phyloP scores from a whole-genome alignment of 1,140 invertebrate genomes.

The Nephila pilipes region DNA sequence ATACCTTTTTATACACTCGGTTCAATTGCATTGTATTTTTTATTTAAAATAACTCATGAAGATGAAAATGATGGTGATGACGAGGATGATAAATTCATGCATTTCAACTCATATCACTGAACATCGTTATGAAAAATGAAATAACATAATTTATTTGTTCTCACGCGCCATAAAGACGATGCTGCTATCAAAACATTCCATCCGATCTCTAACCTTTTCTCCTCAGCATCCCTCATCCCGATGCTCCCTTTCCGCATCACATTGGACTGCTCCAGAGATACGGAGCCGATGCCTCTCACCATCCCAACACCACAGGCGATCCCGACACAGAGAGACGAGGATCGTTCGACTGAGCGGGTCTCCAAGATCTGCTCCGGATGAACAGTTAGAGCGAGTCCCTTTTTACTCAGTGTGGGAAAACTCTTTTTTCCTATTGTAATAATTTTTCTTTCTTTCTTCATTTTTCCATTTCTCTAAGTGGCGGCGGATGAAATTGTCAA shows the following conservation, averaged over 20 bases:
- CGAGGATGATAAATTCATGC: background rate
- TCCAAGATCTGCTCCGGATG: background rate
- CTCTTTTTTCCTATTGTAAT: background rate
- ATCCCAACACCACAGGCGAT: constrained; percentile 45
- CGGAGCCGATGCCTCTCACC: constrained; percentile 26
- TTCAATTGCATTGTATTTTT: too few species aligned
- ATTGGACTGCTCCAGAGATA: constrained; percentile 39
- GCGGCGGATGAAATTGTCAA: background rate
- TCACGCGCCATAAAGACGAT: constrained; percentile 21
- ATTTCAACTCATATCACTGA: background rate
- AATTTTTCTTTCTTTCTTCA: too few species aligned
- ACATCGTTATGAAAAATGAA: too few species aligned
- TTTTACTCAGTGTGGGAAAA: background rate
- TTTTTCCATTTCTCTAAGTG: background rate
- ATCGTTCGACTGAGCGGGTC: background rate
- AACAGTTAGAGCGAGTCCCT: background rate
- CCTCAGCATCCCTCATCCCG: background rate
- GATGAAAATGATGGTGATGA: too few species aligned
- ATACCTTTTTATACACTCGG: too few species aligned
- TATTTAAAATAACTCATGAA: too few species aligned
- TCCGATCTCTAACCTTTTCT: constrained; percentile 44
- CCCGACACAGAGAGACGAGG: constrained; percentile 19
- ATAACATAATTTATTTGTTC: background rate
- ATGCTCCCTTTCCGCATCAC: background rate
- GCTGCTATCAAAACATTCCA: constrained; percentile 15